These are phyloP conservation scores for Paradoxurus hermaphroditus DNA, from an alignment of 2,113 vertebrate genomes.

Conservation along the genomic window DNA sequence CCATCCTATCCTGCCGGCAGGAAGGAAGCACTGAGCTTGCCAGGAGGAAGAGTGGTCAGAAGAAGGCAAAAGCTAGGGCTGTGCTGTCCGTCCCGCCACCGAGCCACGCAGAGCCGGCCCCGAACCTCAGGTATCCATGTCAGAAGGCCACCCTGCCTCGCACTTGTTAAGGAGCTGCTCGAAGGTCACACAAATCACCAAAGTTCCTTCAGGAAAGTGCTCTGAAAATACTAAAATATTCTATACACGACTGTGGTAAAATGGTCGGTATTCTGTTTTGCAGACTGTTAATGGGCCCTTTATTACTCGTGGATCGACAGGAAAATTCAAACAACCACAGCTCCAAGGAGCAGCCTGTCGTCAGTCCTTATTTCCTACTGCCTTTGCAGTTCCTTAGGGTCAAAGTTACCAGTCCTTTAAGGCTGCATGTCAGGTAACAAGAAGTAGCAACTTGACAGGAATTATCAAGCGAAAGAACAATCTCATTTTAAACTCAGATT, in stretches of 20 bases:
- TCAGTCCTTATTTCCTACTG: neutral
- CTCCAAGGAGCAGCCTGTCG: neutral
- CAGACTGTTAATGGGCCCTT: neutral
- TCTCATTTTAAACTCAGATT: neutral
- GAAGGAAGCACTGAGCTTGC: neutral
- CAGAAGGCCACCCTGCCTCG: neutral
- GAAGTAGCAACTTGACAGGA: neutral
- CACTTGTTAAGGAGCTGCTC: neutral
- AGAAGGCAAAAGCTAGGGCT: neutral
- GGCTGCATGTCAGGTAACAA: neutral
- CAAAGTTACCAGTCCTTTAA: neutral
- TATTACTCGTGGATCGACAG: neutral
- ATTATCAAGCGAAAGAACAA: neutral
- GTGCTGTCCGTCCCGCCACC: neutral
- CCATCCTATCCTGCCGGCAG: neutral
- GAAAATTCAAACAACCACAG: neutral
- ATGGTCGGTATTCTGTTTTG: neutral
- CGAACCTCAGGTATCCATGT: neutral
- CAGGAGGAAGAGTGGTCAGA: neutral
- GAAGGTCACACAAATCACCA: neutral
- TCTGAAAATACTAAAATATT: constrained; percentile 18
- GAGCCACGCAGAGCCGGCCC: neutral
- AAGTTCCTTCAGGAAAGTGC: neutral
- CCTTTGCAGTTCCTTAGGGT: neutral
- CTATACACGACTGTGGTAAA: neutral